Conservation (phyloP, 2,888 invertebrate species). For the Pheosia gnoma region DNA sequence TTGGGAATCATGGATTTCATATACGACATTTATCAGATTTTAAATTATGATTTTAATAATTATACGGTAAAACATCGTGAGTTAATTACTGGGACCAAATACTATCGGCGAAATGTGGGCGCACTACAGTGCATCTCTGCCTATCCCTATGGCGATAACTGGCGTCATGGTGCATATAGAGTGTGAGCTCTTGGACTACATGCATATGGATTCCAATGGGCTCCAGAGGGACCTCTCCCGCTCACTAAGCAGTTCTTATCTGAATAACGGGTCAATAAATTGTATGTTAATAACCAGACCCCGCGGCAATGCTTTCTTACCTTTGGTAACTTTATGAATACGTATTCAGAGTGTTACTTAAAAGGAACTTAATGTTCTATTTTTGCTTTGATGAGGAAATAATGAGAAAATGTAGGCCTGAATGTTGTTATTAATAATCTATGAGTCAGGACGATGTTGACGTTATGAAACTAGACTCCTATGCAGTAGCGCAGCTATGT, state of each 20-base stretch:
- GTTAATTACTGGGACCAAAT: neutral
- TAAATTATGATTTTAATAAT: too few relatives aligned
- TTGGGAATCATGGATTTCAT: too few relatives aligned
- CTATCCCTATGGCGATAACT: neutral
- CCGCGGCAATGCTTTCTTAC: neutral
- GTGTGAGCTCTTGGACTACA: neutral
- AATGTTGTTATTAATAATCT: too few relatives aligned
- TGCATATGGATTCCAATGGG: neutral
- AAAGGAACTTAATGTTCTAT: neutral
- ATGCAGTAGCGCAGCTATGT: too few relatives aligned
- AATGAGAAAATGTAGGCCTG: too few relatives aligned
- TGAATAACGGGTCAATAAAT: conserved; percentile 6
- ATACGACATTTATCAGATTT: too few relatives aligned
- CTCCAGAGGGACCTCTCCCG: conserved; percentile 1
- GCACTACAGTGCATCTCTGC: neutral
- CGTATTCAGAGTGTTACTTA: conserved; percentile 7
- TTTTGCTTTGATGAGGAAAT: too few relatives aligned
- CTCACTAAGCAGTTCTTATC: conserved; percentile 1
- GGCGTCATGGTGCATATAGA: neutral
- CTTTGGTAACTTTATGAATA: conserved; percentile 8
- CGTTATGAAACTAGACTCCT: too few relatives aligned
- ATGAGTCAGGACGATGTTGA: too few relatives aligned
- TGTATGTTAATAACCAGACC: neutral
- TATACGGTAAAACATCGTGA: too few relatives aligned
- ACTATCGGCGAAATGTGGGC: neutral